phyloP scores from a whole-genome alignment of 30 jellyfish, hydroid and myxozoan species.

The Chironex yamaguchii region DNA sequence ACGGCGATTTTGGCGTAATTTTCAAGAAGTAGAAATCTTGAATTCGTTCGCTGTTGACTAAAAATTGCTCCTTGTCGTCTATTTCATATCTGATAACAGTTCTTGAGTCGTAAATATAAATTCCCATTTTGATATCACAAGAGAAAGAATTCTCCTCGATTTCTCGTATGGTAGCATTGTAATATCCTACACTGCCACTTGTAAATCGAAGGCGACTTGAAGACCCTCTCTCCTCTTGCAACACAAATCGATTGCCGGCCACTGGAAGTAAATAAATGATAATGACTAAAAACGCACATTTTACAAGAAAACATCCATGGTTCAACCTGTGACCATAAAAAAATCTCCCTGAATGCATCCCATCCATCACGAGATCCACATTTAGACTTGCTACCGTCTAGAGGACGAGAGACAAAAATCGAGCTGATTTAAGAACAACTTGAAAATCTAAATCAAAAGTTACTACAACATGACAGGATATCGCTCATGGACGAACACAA shows the following conservation, averaged over 20 bases:
- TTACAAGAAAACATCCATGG: no score
- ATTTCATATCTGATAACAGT: constrained; percentile 39
- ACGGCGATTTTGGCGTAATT: constrained; percentile 24
- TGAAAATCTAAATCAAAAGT: no score
- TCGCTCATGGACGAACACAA: no score
- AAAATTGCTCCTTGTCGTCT: constrained; percentile 35
- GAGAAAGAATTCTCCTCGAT: neutral
- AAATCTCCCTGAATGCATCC: no score
- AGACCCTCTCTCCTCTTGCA: constrained; percentile 77
- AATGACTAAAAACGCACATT: no score
- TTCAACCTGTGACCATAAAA: no score
- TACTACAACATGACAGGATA: no score
- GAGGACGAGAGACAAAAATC: no score
- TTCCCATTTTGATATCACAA: constrained; percentile 78
- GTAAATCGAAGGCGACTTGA: constrained; percentile 75
- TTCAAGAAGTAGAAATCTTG: constrained; percentile 71
- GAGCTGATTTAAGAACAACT: no score
- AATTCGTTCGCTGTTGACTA: constrained; percentile 47
- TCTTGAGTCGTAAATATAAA: constrained; percentile 66
- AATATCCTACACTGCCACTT: constrained; percentile 76
- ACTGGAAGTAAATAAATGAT: no score
- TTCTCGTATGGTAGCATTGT: constrained; percentile 57
- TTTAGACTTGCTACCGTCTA: no score
- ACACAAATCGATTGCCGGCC: constrained; percentile 39
- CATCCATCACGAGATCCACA: no score